These are phyloP conservation scores for Climacteris rufus DNA, from an alignment of 2,113 vertebrate species.

Conservation along the genomic window DNA sequence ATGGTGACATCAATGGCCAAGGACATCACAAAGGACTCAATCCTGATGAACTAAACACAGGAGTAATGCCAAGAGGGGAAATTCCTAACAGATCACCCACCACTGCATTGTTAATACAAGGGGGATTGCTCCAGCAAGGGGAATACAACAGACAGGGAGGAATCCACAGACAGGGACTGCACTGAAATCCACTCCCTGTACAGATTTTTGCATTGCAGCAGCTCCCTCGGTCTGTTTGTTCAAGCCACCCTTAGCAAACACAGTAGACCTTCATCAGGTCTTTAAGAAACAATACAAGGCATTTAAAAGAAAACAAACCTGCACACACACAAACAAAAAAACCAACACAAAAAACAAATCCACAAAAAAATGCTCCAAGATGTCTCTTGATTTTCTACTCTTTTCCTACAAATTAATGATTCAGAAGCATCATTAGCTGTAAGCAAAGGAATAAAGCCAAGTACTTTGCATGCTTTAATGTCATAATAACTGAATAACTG, in stretches of 20 bases:
- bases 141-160: neutral
- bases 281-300: neutral
- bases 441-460: neutral
- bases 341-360: neutral
- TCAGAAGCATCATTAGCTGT: neutral
- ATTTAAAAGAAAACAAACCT: neutral
- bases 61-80: neutral
- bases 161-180: neutral
- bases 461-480: neutral
- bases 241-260: neutral
- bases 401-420: neutral
- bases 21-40: neutral
- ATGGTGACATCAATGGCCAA: neutral
- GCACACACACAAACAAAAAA: neutral
- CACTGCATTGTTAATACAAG: neutral
- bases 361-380: fast-evolving
- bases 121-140: neutral
- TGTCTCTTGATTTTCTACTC: neutral
- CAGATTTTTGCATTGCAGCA: neutral
- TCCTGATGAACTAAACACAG: neutral
- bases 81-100: conserved; percentile 4
- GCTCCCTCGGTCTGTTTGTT: neutral
- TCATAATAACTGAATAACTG: neutral
- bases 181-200: neutral
- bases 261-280: neutral